These are phyloP conservation scores for Eristalis intricaria DNA, from an alignment of 2,888 invertebrate genomes.

Conservation along the genomic window DNA sequence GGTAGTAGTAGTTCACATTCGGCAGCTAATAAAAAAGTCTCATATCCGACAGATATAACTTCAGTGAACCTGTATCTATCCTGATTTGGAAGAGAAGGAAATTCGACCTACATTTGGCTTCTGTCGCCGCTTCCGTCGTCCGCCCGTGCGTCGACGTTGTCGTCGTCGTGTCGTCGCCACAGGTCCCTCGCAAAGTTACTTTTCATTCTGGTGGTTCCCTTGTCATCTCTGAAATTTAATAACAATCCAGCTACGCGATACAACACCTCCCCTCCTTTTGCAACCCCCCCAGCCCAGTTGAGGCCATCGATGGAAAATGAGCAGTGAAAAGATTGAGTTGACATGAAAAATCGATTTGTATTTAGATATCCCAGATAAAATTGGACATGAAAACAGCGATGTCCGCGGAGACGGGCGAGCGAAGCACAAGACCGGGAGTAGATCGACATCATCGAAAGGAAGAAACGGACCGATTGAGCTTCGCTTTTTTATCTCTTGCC, in stretches of 20 bases:
- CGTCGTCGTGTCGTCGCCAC: too few relatives aligned
- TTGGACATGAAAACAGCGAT: conserved; percentile 31
- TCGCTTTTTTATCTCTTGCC: conserved; percentile 23
- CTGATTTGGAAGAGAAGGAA: conserved; percentile 51
- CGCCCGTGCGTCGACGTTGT: too few relatives aligned
- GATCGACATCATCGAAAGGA: conserved; percentile 2
- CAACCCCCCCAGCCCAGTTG: not conserved
- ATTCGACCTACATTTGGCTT: conserved; percentile 57
- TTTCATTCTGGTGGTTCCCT: conserved; percentile 11
- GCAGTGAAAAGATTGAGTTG: conserved; percentile 38
- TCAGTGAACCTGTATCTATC: conserved; percentile 63
- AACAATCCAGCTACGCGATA: conserved; percentile 22
- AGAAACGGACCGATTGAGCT: conserved; percentile 11
- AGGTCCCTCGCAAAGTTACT: not conserved
- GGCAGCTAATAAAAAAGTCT: conserved; percentile 59
- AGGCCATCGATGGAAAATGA: not conserved
- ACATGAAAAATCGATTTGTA: conserved; percentile 70
- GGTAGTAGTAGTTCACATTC: conserved; percentile 47
- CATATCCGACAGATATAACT: conserved; percentile 57
- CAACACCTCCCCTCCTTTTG: not conserved
- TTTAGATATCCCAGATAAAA: conserved; percentile 53
- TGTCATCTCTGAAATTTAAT: conserved; percentile 29
- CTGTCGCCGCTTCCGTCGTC: not conserved
- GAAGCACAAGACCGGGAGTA: conserved; percentile 11
- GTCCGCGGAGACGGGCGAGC: not conserved